Evolutionary conservation across 2,888 invertebrate species (phyloP), one percentile per base, ranked within the genome.

Genomic region (Platypus cylindrus): DNA sequence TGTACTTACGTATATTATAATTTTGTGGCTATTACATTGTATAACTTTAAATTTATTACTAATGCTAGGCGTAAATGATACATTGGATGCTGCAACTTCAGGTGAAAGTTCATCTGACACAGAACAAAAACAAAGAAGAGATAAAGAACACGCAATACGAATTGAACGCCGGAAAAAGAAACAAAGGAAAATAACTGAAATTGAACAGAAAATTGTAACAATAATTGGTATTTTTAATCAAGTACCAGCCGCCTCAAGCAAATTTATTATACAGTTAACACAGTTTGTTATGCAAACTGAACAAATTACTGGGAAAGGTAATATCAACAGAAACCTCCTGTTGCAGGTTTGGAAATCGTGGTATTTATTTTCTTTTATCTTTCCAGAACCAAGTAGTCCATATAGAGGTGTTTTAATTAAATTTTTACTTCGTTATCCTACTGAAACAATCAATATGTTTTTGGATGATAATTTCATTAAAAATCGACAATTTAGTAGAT

Each of bases 171-270:
- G 29, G 12, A 73, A 79, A 2, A 74, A 80, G n/a, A n/a, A n/a
- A n/a, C n/a, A n/a, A n/a, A n/a, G n/a, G 0, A 82, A 80, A 56
- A 80, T 78, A 36, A 81, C 78, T 42, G 85, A 86, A 47, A 81
- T 79, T 46, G 91, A 93, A 52, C 79, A 91, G 53, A 90, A 90
- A 62, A 83, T 87, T 32, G 82, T 86, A 1, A 85, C 84, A 2
- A 75, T 95, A 30, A 80, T 89, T 38, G 80, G 78, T 23, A 86
- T 95, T 52, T 93, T 90, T 61, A 86, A 89, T 58, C 84, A 91
- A 62, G 87, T 91, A 34, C 91, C 91, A 0, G 86, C 89, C 0
- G 89, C 91, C 2, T 80, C 85, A 1, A 73, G 81, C 1, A 82
- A 85, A 46, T 89, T 89, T 55, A 83, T 94, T 34, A 89, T 89